Percentiles rank a stretch among this genome's conserved stretches.
Evolutionary conservation across 2,797 vertebrate species (phyloP).

Genomic region (Karalla daura): DNA sequence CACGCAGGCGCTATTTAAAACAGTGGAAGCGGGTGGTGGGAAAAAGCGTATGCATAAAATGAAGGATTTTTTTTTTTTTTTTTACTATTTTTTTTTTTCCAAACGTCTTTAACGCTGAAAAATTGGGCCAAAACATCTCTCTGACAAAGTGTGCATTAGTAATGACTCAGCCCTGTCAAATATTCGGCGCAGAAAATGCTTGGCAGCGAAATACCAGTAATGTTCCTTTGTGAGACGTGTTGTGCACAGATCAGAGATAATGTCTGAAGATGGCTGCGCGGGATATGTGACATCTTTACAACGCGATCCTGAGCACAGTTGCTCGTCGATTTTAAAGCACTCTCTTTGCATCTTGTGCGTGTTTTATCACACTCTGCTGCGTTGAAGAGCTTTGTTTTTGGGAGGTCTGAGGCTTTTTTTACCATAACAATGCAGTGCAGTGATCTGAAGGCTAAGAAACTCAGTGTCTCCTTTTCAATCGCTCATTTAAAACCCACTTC

Average conservation of each 20-base stretch:
- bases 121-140: slow-evolving; percentile 28
- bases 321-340: not conserved
- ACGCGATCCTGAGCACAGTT: not conserved
- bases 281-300: slow-evolving; percentile 22
- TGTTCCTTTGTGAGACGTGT: slow-evolving; percentile 24
- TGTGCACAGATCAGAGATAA: slow-evolving; percentile 3
- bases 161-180: slow-evolving; percentile 40
- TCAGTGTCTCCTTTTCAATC: no score
- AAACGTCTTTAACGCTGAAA: slow-evolving; percentile 28
- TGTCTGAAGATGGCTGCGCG: slow-evolving; percentile 1
- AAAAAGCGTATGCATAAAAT: slow-evolving; percentile 1
- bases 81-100: no score
- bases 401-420: no score
- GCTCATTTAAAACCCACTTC: no score
- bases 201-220: slow-evolving; percentile 18
- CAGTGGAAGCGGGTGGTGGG: not conserved
- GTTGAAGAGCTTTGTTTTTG: no score
- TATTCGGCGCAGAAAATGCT: slow-evolving; percentile 25
- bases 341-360: not conserved
- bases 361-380: not conserved
- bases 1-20: no score
- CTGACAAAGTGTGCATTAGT: slow-evolving; percentile 1
- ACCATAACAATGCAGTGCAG: no score
- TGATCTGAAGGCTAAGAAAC: no score
- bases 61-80: no score